phyloP scores from a whole-genome alignment of 2,797 vertebrate species.

The Tinamus major region DNA sequence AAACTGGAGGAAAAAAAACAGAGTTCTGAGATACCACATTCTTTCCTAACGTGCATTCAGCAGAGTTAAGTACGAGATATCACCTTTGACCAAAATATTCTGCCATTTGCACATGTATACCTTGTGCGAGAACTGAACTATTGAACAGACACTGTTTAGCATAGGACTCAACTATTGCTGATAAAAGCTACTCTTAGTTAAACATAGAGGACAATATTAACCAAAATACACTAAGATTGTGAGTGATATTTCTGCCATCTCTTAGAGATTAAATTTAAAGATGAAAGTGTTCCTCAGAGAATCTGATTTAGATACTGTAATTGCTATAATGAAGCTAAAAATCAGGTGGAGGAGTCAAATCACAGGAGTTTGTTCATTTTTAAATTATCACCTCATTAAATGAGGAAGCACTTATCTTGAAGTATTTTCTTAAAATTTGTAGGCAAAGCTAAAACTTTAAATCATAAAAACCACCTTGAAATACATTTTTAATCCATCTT shows the following conservation, averaged over 20 bases:
- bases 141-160: background rate
- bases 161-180: background rate
- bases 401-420: background rate
- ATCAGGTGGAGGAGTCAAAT: background rate
- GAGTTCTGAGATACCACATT: background rate
- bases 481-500: background rate
- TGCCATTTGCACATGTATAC: background rate
- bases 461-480: slow-evolving; percentile 15
- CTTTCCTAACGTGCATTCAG: background rate
- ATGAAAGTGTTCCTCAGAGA: background rate
- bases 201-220: background rate
- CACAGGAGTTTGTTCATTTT: slow-evolving; percentile 3
- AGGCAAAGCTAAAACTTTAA: slow-evolving; percentile 25
- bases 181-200: background rate
- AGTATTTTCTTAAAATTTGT: slow-evolving; percentile 20
- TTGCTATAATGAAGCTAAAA: slow-evolving; percentile 40
- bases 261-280: slow-evolving; percentile 18
- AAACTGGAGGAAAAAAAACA: background rate
- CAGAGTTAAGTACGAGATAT: background rate
- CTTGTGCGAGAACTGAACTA: background rate
- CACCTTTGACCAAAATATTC: background rate
- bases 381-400: slow-evolving; percentile 46
- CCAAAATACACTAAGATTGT: background rate
- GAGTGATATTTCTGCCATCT: slow-evolving; percentile 10
- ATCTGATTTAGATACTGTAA: slow-evolving; percentile 27